These are phyloP conservation scores for Eudasyphora cyanicolor DNA, from an alignment of 2,888 invertebrate species.

Conservation along the genomic window DNA sequence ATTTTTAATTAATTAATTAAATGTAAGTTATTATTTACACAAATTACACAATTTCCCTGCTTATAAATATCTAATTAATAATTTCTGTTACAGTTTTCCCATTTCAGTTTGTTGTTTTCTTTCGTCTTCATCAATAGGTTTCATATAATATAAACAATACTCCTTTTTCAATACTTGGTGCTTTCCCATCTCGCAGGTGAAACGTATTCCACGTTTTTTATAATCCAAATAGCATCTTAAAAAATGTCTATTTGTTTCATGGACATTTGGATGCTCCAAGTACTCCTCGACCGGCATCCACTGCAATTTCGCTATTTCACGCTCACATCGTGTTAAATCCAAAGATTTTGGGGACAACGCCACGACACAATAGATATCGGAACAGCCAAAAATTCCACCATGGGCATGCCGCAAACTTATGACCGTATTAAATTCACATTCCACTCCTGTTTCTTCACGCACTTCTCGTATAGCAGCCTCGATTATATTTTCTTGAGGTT, in stretches of 20 bases:
- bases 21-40: too few relatives aligned
- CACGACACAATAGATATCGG: constrained; percentile 92
- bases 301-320: constrained; percentile 88
- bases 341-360: constrained; percentile 84
- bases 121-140: constrained; percentile 65
- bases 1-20: too few relatives aligned
- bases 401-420: constrained; percentile 90
- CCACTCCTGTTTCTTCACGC: constrained; percentile 93
- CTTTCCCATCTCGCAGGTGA: constrained; percentile 81
- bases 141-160: constrained; percentile 76
- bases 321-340: constrained; percentile 85
- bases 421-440: constrained; percentile 87
- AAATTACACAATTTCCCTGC: too few relatives aligned
- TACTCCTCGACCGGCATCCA: constrained; percentile 93
- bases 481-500: constrained; percentile 91
- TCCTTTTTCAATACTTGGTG: constrained; percentile 77
- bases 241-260: constrained; percentile 86
- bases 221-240: constrained; percentile 85
- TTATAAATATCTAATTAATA: too few relatives aligned
- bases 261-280: constrained; percentile 86
- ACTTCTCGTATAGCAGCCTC: constrained; percentile 93
- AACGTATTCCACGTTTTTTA: constrained; percentile 82
- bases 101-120: not conserved
- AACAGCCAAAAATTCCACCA: constrained; percentile 88
- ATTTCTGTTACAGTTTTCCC: constrained; percentile 16